Evolutionary conservation across 2,113 vertebrate species (phyloP), one percentile per base, ranked within the genome.

Genomic region (Macquaria ambigua): DNA sequence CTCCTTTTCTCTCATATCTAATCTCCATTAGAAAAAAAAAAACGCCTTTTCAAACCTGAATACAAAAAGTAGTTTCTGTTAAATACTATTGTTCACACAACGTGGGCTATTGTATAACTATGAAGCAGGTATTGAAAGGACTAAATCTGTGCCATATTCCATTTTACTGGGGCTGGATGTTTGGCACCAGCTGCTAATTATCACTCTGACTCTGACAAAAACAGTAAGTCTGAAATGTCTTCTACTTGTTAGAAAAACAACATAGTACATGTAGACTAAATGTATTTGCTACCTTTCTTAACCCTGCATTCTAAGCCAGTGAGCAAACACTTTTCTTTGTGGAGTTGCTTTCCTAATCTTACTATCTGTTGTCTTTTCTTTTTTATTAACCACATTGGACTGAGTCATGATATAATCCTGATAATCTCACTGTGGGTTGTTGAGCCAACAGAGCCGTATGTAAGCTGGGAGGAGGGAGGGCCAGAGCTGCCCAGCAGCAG

Each of bases 341-440:
- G 43, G 52, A 21, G n/a, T 61, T 84, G 5, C 3, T 16, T 50
- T 79, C 23, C 41, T 74, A 70, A 70, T 90, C 71, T 69, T 28
- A 58, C 39, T 61, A 16, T 66, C 7, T 53, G 56, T 37, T n/a
- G 8, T 67, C 1, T 70, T 39, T 71, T 62, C 2, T 8, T 76
- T 23, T 63, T 53, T 23, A 69, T 78, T 81, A 34, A 43, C 39
- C 76, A 53, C 71, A 25, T 8, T 82, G 66, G 37, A 59, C 68
- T 81, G 59, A 77, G 23, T 82, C 67, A 75, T 85, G 71, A 63
- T 70, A 73, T 75, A 78, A 82, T 73, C 62, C 77, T 56, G 64
- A 63, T 89, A 74, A 85, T 81, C 73, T 73, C 76, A 21, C 69
- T 74, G 59, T 56, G 71, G 76, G 66, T 52, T 79, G 67, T 53